phyloP scores from a whole-genome alignment of 2,888 invertebrate genomes.

The Napeogenes sylphis region DNA sequence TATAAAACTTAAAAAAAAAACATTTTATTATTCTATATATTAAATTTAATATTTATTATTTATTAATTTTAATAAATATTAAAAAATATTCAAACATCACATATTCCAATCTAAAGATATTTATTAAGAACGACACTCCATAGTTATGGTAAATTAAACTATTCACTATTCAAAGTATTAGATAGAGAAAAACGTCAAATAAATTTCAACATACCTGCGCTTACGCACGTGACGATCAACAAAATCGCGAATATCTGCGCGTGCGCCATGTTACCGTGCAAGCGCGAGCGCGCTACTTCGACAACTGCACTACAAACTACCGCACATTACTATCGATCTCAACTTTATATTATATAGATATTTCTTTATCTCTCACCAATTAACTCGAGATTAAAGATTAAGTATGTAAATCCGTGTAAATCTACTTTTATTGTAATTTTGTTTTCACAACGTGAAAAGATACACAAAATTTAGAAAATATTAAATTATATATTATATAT shows the following conservation, averaged over 20 bases:
- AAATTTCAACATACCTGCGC: conserved; percentile 30
- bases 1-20: too few species aligned
- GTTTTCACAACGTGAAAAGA: too few species aligned
- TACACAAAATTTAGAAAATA: too few species aligned
- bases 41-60: too few species aligned
- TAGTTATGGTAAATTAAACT: neutral
- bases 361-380: neutral
- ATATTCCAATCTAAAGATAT: too few species aligned
- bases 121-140: neutral
- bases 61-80: too few species aligned
- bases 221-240: conserved; percentile 20
- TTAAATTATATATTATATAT: too few species aligned
- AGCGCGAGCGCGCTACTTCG: conserved; percentile 42
- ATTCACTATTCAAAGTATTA: neutral
- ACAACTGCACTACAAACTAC: conserved; percentile 39
- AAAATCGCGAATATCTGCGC: conserved; percentile 22
- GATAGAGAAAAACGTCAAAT: conserved; percentile 2
- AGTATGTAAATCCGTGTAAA: neutral
- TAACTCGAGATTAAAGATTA: neutral
- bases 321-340: conserved; percentile 8
- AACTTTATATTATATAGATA: neutral
- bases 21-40: too few species aligned
- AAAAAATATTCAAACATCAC: too few species aligned
- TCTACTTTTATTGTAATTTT: too few species aligned
- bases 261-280: conserved; percentile 33